Conservation (phyloP, 2,797 vertebrate genomes). For the Emydoidea blandingii region DNA sequence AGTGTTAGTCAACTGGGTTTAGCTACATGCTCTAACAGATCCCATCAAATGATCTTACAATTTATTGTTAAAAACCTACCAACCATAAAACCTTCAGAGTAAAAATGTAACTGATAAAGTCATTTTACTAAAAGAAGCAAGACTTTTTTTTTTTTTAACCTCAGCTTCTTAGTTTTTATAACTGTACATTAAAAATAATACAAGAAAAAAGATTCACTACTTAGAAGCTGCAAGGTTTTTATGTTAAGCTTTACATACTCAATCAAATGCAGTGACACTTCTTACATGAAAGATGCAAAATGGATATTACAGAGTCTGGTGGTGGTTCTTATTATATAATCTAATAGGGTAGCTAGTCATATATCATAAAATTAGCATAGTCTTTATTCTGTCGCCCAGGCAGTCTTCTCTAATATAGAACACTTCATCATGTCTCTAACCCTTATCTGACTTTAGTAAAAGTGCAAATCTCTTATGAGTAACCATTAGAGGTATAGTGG, state of each 20-base stretch:
- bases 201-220: conserved; percentile 30
- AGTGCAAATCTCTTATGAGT: not conserved
- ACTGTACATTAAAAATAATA: conserved; percentile 15
- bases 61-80: conserved; percentile 17
- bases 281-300: conserved; percentile 19
- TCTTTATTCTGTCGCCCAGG: conserved; percentile 36
- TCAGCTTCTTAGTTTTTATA: conserved; percentile 14
- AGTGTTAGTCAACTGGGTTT: conserved; percentile 8
- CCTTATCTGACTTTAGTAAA: conserved; percentile 32
- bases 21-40: not conserved
- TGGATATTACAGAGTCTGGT: not conserved
- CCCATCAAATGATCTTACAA: not conserved
- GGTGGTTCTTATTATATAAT: conserved; percentile 20
- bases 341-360: conserved; percentile 5
- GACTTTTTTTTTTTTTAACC: not conserved
- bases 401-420: not conserved
- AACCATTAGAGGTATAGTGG: not conserved
- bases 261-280: conserved; percentile 6
- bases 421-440: conserved; percentile 29
- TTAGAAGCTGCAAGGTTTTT: conserved; percentile 17
- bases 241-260: conserved; percentile 12
- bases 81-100: not conserved
- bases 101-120: conserved; percentile 9
- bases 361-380: conserved; percentile 31
- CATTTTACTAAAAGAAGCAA: conserved; percentile 39